Evolutionary conservation across 2,797 vertebrate species (phyloP), one percentile per base, ranked within the genome.

Genomic region (Melanogrammus aeglefinus): DNA sequence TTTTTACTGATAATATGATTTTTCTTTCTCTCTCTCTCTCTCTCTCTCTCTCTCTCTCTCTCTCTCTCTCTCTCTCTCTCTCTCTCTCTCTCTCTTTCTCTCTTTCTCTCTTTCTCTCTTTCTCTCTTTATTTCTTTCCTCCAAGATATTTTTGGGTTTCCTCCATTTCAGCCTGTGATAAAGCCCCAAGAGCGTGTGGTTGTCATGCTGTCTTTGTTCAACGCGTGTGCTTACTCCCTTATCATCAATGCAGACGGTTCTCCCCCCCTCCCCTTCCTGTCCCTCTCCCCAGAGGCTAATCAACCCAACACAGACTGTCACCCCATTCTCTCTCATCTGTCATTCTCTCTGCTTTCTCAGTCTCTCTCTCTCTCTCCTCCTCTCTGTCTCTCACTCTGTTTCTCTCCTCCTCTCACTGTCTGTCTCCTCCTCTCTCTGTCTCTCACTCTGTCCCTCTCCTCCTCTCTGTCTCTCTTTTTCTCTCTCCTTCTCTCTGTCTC

Each of bases 241-340:
- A 90, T 92, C 88, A 77, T 83, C 86, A 76, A 47, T 79, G 41
- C 10, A 75, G 86, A 81, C 77, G 73, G 79, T 47, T 69, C 76
- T 16, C 13, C 47, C 39, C 41, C 75, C 81, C 63, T 75, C 38
- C 73, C 87, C 86, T 91, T 47, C 82, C 72, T 86, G 80, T 47
- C 82, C 72, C 66, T 71, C 78, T 91, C 88, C 87, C 89, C 75
- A 69, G 87, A 88, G 89, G 18, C 87, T 93, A 94, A 94, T 94
- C 93, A 90, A 76, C 78, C 14, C 84, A 27, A 74, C 77, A 75
- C 93, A 91, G 88, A 33, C 84, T 12, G 44, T 78, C 63, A 69
- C 82, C 76, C 74, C 76, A 38, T 44, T 33, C 80, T 79, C 82
- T 12, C 57, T 57, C 78, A 72, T 51, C 41, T 75, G 38, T 74